phyloP scores from a whole-genome alignment of 2,888 invertebrate species.

The Caenorhabditis wallacei region DNA sequence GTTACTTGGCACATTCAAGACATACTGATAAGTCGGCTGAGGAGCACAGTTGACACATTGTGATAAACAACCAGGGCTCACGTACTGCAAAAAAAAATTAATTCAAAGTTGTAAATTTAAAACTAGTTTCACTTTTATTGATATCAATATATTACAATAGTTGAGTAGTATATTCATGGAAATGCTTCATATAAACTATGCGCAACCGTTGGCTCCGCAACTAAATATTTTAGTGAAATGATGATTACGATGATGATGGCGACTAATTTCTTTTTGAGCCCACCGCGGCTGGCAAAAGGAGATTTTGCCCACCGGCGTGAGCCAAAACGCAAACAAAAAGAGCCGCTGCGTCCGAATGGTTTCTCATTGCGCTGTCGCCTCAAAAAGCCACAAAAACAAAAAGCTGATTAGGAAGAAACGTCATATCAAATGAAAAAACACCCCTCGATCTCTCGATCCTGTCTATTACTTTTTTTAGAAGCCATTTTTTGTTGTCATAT shows the following conservation, averaged over 20 bases:
- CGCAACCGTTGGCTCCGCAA: not conserved
- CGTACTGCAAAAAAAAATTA: slow-evolving; percentile 57
- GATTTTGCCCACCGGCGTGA: slow-evolving; percentile 55
- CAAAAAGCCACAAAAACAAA: slow-evolving; percentile 36
- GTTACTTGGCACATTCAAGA: slow-evolving; percentile 64
- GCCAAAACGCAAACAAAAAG: slow-evolving; percentile 66
- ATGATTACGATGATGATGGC: slow-evolving; percentile 53
- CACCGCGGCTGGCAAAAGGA: slow-evolving; percentile 32
- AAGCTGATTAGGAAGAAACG: slow-evolving; percentile 51
- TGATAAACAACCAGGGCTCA: slow-evolving; percentile 61
- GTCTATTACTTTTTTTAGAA: slow-evolving; percentile 4
- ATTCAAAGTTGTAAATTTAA: not conserved
- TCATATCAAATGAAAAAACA: slow-evolving; percentile 16
- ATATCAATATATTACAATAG: slow-evolving; percentile 56
- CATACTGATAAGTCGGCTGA: slow-evolving; percentile 68
- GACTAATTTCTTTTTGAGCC: slow-evolving; percentile 31
- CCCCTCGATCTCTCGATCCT: slow-evolving; percentile 1
- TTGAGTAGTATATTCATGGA: slow-evolving; percentile 56
- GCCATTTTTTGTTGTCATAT: slow-evolving; percentile 1
- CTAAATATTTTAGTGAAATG: slow-evolving; percentile 31
- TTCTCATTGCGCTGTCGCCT: slow-evolving; percentile 31
- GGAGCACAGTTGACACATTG: slow-evolving; percentile 68
- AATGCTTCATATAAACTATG: slow-evolving; percentile 38
- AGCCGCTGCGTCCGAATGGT: slow-evolving; percentile 52
- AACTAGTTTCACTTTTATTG: slow-evolving; percentile 45